Base-by-base conservation (phyloP, 2,888 invertebrate species). In the Reticulitermes lucifugus region DNA sequence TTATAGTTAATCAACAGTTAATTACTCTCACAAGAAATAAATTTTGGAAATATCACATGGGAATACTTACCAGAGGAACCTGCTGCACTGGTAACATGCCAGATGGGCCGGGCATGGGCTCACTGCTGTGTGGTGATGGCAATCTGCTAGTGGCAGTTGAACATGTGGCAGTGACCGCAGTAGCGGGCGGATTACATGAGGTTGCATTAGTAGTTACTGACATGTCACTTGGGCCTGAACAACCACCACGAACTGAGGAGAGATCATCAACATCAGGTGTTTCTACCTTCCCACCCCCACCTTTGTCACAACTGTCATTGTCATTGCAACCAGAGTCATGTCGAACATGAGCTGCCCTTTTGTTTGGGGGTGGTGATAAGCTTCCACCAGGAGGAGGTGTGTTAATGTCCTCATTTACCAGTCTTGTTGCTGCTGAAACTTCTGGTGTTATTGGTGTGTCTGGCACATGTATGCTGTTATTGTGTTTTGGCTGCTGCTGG, bases 61-160 rank as follows among this genome's bases (percentile, higher is more conserved):
- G 18, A 55, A 55, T 88, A 91, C 94, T 94, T 91, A 97, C 97
- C 93, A 97, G 93, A 90, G 97, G 97, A 91, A 96, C 96, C 94
- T 96, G 95, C 92, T 97, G 97, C 89, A 96, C 96, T 86, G 97
- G 97, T 86, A 96, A 96, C 89, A 97, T 92, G 87, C 96, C 96
- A 79, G 96, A 96, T n/a, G 96, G 96, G 87, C 96, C 96, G 87
- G 96, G 95, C 82, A 95, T 92, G 60, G 95, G 94, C 90, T 95
- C 95, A 89, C 93, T 93, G 89, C 92, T 92, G 89, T 94, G 92
- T 80, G 95, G 95, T 89, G 95, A 95, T 86, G 95, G 88, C 82
- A 89, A 88, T n/a, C 88, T 88, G 83, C 88, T 83, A n/a, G 79
- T 60, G 21, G 85, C 83, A 79, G 86, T 51, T 35, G 86, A 85